A percentile compares a stretch with the other conserved stretches of the same genome.
These are phyloP conservation scores for Bettongia penicillata DNA, from an alignment of 2,113 vertebrate genomes.

Conservation along the genomic window DNA sequence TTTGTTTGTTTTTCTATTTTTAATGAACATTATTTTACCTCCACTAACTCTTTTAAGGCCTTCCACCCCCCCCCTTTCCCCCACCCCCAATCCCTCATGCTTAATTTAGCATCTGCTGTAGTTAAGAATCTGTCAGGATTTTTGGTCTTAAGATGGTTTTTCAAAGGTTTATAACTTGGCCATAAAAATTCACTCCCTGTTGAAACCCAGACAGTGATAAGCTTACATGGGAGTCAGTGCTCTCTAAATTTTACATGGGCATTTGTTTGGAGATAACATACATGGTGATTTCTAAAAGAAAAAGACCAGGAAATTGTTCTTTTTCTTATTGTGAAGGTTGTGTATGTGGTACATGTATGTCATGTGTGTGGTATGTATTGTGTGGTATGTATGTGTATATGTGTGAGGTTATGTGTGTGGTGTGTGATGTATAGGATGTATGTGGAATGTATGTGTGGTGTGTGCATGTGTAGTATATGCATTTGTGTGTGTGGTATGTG, in stretches of 20 bases:
- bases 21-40: slow-evolving; percentile 87
- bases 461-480: too few relatives aligned
- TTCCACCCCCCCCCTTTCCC: not conserved
- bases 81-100: slow-evolving; percentile 75
- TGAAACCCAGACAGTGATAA: slow-evolving; percentile 75
- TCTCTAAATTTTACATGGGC: slow-evolving; percentile 25
- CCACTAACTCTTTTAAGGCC: slow-evolving; percentile 80
- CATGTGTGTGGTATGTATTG: not conserved
- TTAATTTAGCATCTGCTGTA: slow-evolving; percentile 85
- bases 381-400: too few relatives aligned
- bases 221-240: slow-evolving; percentile 51
- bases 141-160: slow-evolving; percentile 75
- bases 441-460: too few relatives aligned
- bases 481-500: too few relatives aligned
- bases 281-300: slow-evolving; percentile 36
- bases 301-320: slow-evolving; percentile 1
- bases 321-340: not conserved
- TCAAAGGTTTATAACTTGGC: slow-evolving; percentile 56
- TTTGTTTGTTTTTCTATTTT: slow-evolving; percentile 87
- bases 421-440: too few relatives aligned
- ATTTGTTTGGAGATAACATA: slow-evolving; percentile 53
- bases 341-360: not conserved
- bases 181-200: slow-evolving; percentile 77
- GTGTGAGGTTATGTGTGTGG: too few relatives aligned
- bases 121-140: slow-evolving; percentile 78